Base-by-base conservation (phyloP, 2,797 vertebrate species). In the Enteromius treurensis region DNA sequence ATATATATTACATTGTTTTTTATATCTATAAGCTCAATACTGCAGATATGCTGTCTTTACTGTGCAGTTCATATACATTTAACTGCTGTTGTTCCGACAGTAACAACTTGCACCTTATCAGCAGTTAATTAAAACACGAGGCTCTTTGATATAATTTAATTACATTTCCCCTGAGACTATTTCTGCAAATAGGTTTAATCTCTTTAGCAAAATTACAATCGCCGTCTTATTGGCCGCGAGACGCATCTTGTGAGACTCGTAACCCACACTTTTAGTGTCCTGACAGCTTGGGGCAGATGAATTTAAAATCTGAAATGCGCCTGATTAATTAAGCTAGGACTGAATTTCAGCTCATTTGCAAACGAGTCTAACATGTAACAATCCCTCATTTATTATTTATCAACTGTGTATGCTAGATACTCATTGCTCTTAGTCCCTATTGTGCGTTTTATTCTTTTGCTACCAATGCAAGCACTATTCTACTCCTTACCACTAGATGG, bases 401-500 rank as follows among this genome's bases (percentile, higher is more conserved):
- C 60, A 26, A 74, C 9, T 15, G 21, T 64, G 10, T 10, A 34
- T 70, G 69, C 32, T 32, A 9, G n/a, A 47, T 71, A 19, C 51
- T 75, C 29, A 3, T 37, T 75, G 49, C 37, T 75, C 21, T 60
- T n/a, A 1, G 15, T 45, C 11, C 10, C 58, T 21, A 29, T 58
- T 60, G 13, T 53, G 34, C 15, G 32, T 68, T 65, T 26, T 19
- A 23, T 23, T 13, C 19, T 26, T 60, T 55, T 11, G 42, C 47
- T 23, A 21, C 1, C 21, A 81, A 40, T 32, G 62, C 34, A 5
- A 26, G 14, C 4, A 32, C 21, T 11, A 21, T 73, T 49, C 77
- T n/a, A 15, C 79, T 79, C 69, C 19, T 79, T 34, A 49, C 92
- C 95, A 94, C 91, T 91, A 90, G 94, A 90, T 93, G 95, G 93